Conservation (phyloP, 2,888 invertebrate genomes). For the Pyrochroa serraticornis region DNA sequence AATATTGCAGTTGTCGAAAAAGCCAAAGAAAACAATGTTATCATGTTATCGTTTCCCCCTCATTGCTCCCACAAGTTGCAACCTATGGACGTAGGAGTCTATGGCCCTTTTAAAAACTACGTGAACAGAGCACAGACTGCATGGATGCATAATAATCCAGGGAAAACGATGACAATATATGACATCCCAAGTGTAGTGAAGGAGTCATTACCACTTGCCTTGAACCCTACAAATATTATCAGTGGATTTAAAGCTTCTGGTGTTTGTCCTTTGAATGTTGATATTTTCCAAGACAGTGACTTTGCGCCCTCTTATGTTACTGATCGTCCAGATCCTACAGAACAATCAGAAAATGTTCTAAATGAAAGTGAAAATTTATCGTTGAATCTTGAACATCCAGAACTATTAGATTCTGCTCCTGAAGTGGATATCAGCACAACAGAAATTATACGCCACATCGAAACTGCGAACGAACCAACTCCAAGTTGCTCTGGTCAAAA, state of each 20-base stretch:
- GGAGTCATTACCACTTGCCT: conserved; percentile 7
- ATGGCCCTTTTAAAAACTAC: no score
- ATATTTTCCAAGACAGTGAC: conserved; percentile 13
- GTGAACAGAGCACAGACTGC: neutral
- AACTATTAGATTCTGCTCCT: no score
- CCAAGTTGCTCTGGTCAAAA: no score
- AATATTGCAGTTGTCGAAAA: neutral
- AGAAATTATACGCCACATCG: no score
- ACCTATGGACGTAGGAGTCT: neutral
- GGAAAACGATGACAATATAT: conserved; percentile 6
- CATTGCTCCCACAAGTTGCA: conserved; percentile 26
- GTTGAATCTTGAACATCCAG: no score
- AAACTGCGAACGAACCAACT: no score
- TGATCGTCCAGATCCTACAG: neutral
- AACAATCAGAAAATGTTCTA: no score
- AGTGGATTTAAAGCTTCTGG: conserved; percentile 15
- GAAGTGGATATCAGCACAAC: no score
- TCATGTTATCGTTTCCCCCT: conserved; percentile 21
- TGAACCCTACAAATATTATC: conserved; percentile 14
- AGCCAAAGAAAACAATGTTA: conserved; percentile 6
- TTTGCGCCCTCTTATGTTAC: conserved; percentile 12
- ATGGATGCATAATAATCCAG: conserved; percentile 10
- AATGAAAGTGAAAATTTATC: no score
- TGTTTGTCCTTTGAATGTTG: conserved; percentile 8
- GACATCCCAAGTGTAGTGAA: conserved; percentile 15